Conservation (phyloP, 2,888 invertebrate species). For the Allolobophora icterica region DNA sequence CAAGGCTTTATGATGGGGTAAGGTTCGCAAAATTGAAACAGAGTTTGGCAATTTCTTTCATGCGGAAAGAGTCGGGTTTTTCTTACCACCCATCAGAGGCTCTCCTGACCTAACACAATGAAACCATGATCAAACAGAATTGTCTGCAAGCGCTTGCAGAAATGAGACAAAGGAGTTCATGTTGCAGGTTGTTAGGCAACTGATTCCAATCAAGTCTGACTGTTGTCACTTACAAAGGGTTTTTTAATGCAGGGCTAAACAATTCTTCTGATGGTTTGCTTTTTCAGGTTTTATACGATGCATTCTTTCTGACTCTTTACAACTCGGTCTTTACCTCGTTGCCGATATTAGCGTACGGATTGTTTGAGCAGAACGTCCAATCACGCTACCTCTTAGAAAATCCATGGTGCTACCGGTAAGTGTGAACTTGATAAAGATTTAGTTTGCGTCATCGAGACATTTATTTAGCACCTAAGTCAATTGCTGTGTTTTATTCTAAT, state of each 20-base stretch:
- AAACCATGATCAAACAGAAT: too few species aligned
- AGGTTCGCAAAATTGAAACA: too few species aligned
- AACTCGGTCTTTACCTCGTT: conserved; percentile 79
- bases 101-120: too few species aligned
- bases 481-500: not conserved
- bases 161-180: too few species aligned
- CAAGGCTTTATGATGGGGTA: too few species aligned
- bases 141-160: too few species aligned
- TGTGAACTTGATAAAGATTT: conserved; percentile 53
- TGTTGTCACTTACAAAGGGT: not conserved
- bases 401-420: conserved; percentile 75
- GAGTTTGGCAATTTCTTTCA: too few species aligned
- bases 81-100: too few species aligned
- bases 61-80: too few species aligned
- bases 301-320: conserved; percentile 77
- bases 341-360: conserved; percentile 77
- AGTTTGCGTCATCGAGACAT: not conserved
- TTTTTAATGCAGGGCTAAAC: not conserved
- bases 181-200: too few species aligned
- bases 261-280: conserved; percentile 6
- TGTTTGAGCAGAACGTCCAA: conserved; percentile 78
- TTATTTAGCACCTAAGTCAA: too few species aligned
- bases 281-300: conserved; percentile 73
- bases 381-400: conserved; percentile 70
- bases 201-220: conserved; percentile 69